Conservation (phyloP, 2,113 vertebrate genomes). For the Bombycilla garrulus region DNA sequence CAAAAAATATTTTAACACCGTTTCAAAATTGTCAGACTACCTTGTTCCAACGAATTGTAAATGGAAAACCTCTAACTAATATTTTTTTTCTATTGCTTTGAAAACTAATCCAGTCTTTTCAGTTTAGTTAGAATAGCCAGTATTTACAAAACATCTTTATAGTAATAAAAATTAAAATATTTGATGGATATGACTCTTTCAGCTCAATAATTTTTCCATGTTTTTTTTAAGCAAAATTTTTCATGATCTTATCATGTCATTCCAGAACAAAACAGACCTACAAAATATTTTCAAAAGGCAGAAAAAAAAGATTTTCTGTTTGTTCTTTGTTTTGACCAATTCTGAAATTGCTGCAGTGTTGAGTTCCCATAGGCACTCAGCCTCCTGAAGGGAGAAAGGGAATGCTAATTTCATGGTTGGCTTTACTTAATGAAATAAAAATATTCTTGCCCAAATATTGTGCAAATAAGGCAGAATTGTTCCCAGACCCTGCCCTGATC, state of each 20-base stretch:
- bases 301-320: neutral
- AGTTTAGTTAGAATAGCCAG: neutral
- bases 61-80: neutral
- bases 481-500: neutral
- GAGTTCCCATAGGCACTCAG: neutral
- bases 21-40: neutral
- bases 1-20: neutral
- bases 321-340: neutral
- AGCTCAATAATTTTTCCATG: neutral
- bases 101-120: neutral
- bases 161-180: neutral
- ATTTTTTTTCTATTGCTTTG: neutral
- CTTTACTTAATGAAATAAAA: conserved; percentile 17
- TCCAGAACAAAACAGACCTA: neutral
- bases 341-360: neutral
- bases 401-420: neutral
- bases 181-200: neutral
- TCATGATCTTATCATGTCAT: neutral
- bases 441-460: neutral
- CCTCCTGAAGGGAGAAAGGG: neutral
- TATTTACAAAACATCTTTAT: neutral
- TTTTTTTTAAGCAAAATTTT: neutral
- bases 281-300: neutral
- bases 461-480: neutral
- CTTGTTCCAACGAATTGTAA: neutral